phyloP scores from a whole-genome alignment of 2,113 vertebrate species.

The Nannobrachium achirus region DNA sequence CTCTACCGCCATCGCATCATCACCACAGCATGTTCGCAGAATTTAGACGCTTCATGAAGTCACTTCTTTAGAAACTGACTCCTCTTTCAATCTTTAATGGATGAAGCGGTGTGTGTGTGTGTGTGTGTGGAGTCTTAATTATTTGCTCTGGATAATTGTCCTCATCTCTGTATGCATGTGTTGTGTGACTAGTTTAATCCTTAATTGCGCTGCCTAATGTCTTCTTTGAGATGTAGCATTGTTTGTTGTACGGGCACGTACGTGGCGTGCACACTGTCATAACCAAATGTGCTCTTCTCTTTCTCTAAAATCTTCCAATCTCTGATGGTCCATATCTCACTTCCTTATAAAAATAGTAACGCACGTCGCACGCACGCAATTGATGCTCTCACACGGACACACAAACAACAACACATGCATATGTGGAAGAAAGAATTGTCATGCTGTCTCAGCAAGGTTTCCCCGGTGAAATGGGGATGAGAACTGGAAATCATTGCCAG shows the following conservation, averaged over 20 bases:
- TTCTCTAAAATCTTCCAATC: too few species aligned
- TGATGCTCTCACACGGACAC: conserved; percentile 2
- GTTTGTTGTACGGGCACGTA: conserved; percentile 9
- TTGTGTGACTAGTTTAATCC: conserved; percentile 52
- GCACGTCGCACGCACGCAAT: not conserved
- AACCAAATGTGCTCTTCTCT: too few species aligned
- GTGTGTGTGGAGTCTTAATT: conserved; percentile 13
- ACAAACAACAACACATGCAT: conserved; percentile 11
- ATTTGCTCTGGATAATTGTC: conserved; percentile 39
- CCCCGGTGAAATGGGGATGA: conserved; percentile 28
- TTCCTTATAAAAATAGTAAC: too few species aligned
- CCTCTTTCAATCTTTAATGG: conserved; percentile 15
- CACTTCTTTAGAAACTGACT: not conserved
- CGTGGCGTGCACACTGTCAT: too few species aligned
- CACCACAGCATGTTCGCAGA: conserved; percentile 23
- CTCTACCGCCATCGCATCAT: conserved; percentile 1
- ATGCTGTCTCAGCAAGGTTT: conserved; percentile 42
- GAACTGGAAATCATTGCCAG: too few species aligned
- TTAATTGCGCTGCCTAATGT: conserved; percentile 48
- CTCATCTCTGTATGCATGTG: conserved; percentile 15
- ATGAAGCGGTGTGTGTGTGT: too few species aligned
- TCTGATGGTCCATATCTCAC: too few species aligned
- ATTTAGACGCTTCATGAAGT: conserved; percentile 32
- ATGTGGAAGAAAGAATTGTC: conserved; percentile 13
- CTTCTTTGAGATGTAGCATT: conserved; percentile 12